A percentile compares a stretch with the other conserved stretches of the same genome.
These are phyloP conservation scores for Pedicia rivosa DNA, from an alignment of 2,888 invertebrate genomes.

Conservation along the genomic window DNA sequence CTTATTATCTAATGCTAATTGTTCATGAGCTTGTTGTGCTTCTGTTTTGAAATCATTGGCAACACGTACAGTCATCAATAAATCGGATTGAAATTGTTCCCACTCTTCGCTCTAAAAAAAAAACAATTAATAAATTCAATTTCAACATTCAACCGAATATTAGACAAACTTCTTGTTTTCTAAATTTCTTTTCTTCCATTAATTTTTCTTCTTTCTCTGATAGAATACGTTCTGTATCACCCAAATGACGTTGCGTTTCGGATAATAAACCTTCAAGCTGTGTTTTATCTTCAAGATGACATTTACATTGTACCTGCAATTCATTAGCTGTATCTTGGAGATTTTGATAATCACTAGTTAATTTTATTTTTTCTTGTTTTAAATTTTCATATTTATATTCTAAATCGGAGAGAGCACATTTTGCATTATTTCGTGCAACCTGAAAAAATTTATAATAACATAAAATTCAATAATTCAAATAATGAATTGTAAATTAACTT, in stretches of 20 bases:
- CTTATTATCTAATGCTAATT: constrained; percentile 71
- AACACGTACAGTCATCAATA: constrained; percentile 82
- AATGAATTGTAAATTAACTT: too few species aligned
- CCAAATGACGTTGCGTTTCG: constrained; percentile 65
- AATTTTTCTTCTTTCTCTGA: constrained; percentile 47
- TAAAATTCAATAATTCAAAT: too few species aligned
- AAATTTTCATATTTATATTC: constrained; percentile 64
- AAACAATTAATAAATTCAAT: constrained; percentile 1
- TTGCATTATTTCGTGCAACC: constrained; percentile 77
- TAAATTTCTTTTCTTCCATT: constrained; percentile 35
- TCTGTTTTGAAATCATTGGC: constrained; percentile 96
- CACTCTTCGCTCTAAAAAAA: constrained; percentile 48
- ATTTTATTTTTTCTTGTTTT: constrained; percentile 52
- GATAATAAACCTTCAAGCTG: constrained; percentile 31
- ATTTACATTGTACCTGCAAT: constrained; percentile 35
- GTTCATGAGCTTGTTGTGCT: constrained; percentile 76
- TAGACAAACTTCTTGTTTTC: neutral
- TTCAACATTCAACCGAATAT: too few species aligned
- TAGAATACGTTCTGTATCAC: constrained; percentile 51
- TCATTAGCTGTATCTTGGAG: constrained; percentile 60
- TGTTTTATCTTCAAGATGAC: constrained; percentile 28
- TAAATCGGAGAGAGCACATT: constrained; percentile 65
- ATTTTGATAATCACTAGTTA: constrained; percentile 53
- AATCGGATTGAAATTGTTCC: constrained; percentile 87
- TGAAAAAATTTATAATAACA: too few species aligned